Base-by-base conservation (phyloP, 64 coral and sea anemone genomes). In the Pachyseris speciosa region DNA sequence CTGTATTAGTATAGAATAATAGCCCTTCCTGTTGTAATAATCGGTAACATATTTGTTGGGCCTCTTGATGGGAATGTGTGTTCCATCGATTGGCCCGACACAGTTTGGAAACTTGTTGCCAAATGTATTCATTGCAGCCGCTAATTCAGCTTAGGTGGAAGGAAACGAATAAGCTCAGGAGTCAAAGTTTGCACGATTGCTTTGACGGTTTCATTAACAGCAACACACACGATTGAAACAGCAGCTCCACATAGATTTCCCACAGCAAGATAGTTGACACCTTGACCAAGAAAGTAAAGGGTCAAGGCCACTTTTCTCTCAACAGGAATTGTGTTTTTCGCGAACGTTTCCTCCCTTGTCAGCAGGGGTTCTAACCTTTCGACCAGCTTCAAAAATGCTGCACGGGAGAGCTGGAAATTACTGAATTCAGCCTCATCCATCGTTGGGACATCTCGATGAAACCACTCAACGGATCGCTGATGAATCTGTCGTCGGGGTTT, bases 341-440 rank as follows among this genome's bases (percentile, higher is more conserved):
- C 86, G 65, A 89, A 75, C 4, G 45, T 89, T 64, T 89, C 86
- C 41, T 89, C 55, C 33, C 78, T 89, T n/a, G n/a, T n/a, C n/a
- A n/a, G n/a, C n/a, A n/a, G n/a, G n/a, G n/a, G n/a, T n/a, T n/a
- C n/a, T n/a, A n/a, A n/a, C n/a, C n/a, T n/a, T n/a, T n/a, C n/a
- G n/a, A n/a, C n/a, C n/a, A n/a, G n/a, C n/a, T n/a, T n/a, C n/a
- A n/a, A n/a, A n/a, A n/a, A n/a, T n/a, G n/a, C n/a, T n/a, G n/a
- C n/a, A n/a, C n/a, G n/a, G n/a, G n/a, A n/a, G n/a, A n/a, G n/a
- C n/a, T n/a, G n/a, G n/a, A n/a, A n/a, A n/a, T n/a, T n/a, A n/a
- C n/a, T n/a, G n/a, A n/a, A n/a, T n/a, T n/a, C n/a, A n/a, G n/a
- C n/a, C n/a, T n/a, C n/a, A n/a, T n/a, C n/a, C n/a, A n/a, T n/a